A percentile compares a stretch with the other conserved stretches of the same genome.
phyloP scores from a whole-genome alignment of 2,797 vertebrate species.

The Anas acuta region DNA sequence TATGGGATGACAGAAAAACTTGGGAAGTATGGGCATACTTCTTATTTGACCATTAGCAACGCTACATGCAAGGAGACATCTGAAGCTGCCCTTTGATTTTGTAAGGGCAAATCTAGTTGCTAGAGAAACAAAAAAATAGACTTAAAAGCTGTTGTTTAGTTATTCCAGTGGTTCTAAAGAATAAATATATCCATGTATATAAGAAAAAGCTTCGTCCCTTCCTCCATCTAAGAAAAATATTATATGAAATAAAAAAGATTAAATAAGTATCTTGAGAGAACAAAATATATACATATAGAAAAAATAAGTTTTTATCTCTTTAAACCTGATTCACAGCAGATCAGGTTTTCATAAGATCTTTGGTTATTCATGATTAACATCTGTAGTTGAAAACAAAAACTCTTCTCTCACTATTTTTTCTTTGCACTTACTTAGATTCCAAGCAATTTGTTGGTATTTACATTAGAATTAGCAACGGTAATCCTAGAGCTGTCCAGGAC shows the following conservation, averaged over 20 bases:
- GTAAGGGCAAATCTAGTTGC: neutral
- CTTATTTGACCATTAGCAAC: neutral
- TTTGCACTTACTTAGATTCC: neutral
- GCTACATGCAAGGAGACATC: neutral
- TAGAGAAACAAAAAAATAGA: neutral
- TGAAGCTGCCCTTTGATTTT: neutral
- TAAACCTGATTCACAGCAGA: neutral
- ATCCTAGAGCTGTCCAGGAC: constrained; percentile 2
- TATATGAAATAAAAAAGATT: neutral
- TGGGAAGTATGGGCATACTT: neutral
- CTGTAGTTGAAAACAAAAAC: constrained; percentile 4
- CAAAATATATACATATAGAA: neutral
- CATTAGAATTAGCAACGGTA: constrained; percentile 20
- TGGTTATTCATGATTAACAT: constrained; percentile 24
- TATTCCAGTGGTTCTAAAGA: neutral
- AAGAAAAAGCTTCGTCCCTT: neutral
- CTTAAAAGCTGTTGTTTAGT: neutral
- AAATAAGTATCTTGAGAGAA: neutral
- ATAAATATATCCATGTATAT: neutral
- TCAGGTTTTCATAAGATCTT: neutral
- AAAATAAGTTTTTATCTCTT: neutral
- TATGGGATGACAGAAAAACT: neutral
- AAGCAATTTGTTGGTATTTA: constrained; percentile 54
- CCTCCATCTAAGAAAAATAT: neutral
- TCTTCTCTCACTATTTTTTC: neutral